Evolutionary conservation across 2,888 invertebrate genomes (phyloP), one percentile per base, ranked within the genome.

Genomic region (Hypena proboscidalis): DNA sequence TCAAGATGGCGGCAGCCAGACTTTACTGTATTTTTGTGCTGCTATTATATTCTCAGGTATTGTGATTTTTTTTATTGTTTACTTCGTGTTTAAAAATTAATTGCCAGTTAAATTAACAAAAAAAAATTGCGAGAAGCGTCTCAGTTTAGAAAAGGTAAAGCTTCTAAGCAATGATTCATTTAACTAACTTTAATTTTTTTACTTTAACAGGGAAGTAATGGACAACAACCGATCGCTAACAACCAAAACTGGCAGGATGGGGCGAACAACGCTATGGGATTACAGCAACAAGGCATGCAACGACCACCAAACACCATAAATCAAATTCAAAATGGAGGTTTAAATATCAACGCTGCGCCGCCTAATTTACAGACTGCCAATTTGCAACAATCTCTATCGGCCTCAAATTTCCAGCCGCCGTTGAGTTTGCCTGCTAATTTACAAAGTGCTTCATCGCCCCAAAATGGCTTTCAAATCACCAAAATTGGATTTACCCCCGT

Each of bases 1-100:
- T 68, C 63, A 72, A 68, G 61, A 88, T 87, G 87, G 73, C 72
- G 49, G 48, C 49, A 48, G 70, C 71, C 57, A 74, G 67, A 65
- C 54, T 74, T 57, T 55, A 63, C 47, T 67, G 69, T 41, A 48
- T 74, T 42, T 61, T 75, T 15, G 50, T 74, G 52, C 60, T 81
- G 40, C 50, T 83, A 23, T 49, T 80, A 31, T 69, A 70, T 53
- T 38, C 65, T 22, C 64, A 70, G 71, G 70, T 79, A 60, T 46
- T 37, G 5, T 48, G 55, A 40, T 15, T 33, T 20, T 32, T 35
- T 33, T 36, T 19, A 19, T 35, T 21, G 25, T 34, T 38, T 9
- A 17, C 36, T n/a, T n/a, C n/a, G n/a, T n/a, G n/a, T n/a, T n/a
- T n/a, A n/a, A n/a, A n/a, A n/a, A n/a, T n/a, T n/a, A n/a, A n/a